phyloP scores from a whole-genome alignment of 2,113 vertebrate genomes.

The Pipa parva region DNA sequence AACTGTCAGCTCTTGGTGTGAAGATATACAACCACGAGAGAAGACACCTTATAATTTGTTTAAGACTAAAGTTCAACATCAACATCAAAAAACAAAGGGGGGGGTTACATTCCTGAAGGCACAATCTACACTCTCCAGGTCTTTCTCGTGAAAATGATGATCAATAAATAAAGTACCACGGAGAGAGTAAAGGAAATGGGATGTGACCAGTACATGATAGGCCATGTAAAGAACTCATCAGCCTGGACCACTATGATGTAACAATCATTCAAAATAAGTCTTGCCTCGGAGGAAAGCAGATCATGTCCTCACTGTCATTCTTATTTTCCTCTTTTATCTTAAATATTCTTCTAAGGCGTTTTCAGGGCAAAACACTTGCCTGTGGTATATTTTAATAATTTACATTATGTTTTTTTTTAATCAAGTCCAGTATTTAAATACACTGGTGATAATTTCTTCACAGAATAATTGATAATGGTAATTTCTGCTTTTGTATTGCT shows the following conservation, averaged over 20 bases:
- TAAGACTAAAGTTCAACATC: constrained; percentile 22
- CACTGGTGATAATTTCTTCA: too few relatives aligned
- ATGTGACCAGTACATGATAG: constrained; percentile 25
- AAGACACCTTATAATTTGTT: constrained; percentile 37
- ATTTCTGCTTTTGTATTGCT: too few relatives aligned
- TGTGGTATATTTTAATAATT: too few relatives aligned
- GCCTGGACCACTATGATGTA: not conserved
- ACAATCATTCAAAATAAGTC: not conserved
- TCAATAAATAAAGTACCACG: constrained; percentile 14
- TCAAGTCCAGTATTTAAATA: too few relatives aligned
- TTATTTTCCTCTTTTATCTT: too few relatives aligned
- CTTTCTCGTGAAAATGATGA: constrained; percentile 10
- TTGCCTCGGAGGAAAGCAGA: not conserved
- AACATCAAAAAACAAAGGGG: constrained; percentile 5
- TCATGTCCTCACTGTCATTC: too few relatives aligned
- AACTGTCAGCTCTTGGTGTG: constrained; percentile 30
- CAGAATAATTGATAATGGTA: too few relatives aligned
- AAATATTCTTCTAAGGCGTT: too few relatives aligned
- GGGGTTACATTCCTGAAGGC: not conserved
- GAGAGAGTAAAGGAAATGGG: constrained; percentile 9
- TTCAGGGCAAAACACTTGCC: too few relatives aligned
- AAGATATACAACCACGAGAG: constrained; percentile 32
- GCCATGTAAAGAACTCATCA: not conserved
- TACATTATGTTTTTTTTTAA: too few relatives aligned
- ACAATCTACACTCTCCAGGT: not conserved